Conservation (phyloP, 2,888 invertebrate species). For the Epinotia ramella region DNA sequence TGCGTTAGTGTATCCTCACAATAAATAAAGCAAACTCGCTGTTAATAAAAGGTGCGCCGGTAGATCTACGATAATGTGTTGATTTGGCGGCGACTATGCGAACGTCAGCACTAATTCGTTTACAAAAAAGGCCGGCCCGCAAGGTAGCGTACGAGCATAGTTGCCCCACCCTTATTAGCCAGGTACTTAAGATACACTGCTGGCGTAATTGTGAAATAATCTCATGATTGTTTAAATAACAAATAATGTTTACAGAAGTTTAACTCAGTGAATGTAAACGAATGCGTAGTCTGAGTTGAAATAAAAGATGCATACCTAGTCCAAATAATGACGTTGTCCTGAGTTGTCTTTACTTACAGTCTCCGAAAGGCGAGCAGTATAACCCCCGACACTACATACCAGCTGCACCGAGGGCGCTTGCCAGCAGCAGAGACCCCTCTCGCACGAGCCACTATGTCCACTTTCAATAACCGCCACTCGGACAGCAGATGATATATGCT, state of each 20-base stretch:
- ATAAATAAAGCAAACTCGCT: slow-evolving; percentile 56
- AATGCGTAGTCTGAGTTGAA: background rate
- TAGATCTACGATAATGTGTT: slow-evolving; percentile 46
- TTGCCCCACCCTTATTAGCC: slow-evolving; percentile 71
- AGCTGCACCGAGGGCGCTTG: slow-evolving; percentile 11
- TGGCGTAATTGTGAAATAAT: slow-evolving; percentile 16
- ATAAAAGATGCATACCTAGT: slow-evolving; percentile 56
- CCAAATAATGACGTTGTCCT: slow-evolving; percentile 45
- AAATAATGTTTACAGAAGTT: slow-evolving; percentile 12
- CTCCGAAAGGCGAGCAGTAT: background rate
- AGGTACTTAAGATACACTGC: slow-evolving; percentile 33
- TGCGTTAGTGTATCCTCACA: background rate
- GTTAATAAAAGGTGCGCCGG: slow-evolving; percentile 57
- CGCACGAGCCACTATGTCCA: slow-evolving; percentile 66
- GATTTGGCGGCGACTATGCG: slow-evolving; percentile 51
- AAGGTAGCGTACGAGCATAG: slow-evolving; percentile 56
- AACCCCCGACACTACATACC: slow-evolving; percentile 61
- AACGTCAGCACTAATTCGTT: slow-evolving; percentile 67
- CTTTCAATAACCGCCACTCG: slow-evolving; percentile 67
- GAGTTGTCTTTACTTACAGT: slow-evolving; percentile 33
- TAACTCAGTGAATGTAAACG: slow-evolving; percentile 6
- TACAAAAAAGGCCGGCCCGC: slow-evolving; percentile 61
- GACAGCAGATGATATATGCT: slow-evolving; percentile 63
- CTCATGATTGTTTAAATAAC: background rate
- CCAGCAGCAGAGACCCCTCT: slow-evolving; percentile 42